These are phyloP conservation scores for Ciconia nigra DNA, from an alignment of 2,797 vertebrate species.

Conservation along the genomic window DNA sequence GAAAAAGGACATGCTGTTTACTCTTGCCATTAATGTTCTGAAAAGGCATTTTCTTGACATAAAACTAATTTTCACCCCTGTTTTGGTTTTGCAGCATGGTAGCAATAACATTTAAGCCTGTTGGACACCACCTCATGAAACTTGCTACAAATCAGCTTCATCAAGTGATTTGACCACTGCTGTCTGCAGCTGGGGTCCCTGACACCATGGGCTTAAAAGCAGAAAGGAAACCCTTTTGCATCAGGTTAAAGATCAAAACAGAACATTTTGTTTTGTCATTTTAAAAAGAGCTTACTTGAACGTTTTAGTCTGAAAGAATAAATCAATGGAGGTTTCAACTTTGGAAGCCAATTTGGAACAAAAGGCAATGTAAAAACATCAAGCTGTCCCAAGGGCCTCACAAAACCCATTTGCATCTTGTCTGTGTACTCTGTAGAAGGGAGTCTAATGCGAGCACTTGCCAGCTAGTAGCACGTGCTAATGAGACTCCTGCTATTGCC, in stretches of 20 bases:
- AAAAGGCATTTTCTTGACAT: not conserved
- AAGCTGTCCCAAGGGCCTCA: not conserved
- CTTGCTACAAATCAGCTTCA: not conserved
- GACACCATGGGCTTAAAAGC: not conserved
- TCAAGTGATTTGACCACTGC: not conserved
- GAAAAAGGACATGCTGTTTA: not conserved
- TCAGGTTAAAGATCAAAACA: not conserved
- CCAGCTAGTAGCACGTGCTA: not conserved
- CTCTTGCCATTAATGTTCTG: not conserved
- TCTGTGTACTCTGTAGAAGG: not conserved
- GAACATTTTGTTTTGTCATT: not conserved
- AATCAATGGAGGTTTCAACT: not conserved
- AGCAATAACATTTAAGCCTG: not conserved
- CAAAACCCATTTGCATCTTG: constrained; percentile 13
- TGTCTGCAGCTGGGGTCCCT: not conserved
- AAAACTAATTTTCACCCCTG: not conserved
- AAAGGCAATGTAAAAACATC: not conserved
- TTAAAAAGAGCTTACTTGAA: not conserved
- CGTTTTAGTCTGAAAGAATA: not conserved
- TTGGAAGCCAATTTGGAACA: not conserved
- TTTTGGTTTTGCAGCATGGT: not conserved
- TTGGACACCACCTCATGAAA: not conserved
- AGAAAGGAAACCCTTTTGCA: not conserved
- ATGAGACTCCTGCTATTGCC: not conserved
- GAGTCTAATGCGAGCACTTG: not conserved